Evolutionary conservation across 2,113 vertebrate species (phyloP), one percentile per base, ranked within the genome.

Genomic region (Atlantisia rogersi): DNA sequence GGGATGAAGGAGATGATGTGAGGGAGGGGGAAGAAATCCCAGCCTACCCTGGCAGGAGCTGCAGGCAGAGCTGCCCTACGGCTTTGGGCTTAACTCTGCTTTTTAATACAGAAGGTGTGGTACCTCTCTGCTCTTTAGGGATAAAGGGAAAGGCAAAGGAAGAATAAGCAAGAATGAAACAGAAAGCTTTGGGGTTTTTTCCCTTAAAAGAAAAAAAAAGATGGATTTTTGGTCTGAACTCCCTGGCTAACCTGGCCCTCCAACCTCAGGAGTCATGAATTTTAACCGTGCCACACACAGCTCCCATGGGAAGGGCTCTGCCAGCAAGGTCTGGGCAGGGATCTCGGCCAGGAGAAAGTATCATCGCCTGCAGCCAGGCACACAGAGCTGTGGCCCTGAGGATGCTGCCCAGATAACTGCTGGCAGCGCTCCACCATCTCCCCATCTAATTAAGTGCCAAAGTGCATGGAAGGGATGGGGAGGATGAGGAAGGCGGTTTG

Each of bases 11-110:
- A 29, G 65, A 3, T 14, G 63, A 62, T 13, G 4, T 0, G 0
- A 3, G 4, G 10, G 14, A 13, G 4, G 12, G 70, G 44, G 8
- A 31, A 52, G n/a, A 0, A 4, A 37, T 2, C 2, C 8, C 1
- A 62, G 2, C 62, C 42, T 63, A 2, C 3, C 53, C 37, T 2
- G 1, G 22, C 59, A 15, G 76, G n/a, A 68, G 12, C 21, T 12
- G 1, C 22, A 0, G 60, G 58, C 69, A 78, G 37, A 74, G 70
- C 63, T 6, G 48, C 69, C 53, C 10, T n/a, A 2, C 1, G 6
- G 60, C 28, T 52, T 52, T 7, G 13, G 50, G 14, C 28, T 53
- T 28, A 20, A 39, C 37, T 18, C 2, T 1, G 0, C 29, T 26
- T 22, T 6, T 28, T 11, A 6, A 5, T 0, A 24, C 3, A 0